Conservation (phyloP, 2,888 invertebrate genomes). For the Rhynchonema sp. region DNA sequence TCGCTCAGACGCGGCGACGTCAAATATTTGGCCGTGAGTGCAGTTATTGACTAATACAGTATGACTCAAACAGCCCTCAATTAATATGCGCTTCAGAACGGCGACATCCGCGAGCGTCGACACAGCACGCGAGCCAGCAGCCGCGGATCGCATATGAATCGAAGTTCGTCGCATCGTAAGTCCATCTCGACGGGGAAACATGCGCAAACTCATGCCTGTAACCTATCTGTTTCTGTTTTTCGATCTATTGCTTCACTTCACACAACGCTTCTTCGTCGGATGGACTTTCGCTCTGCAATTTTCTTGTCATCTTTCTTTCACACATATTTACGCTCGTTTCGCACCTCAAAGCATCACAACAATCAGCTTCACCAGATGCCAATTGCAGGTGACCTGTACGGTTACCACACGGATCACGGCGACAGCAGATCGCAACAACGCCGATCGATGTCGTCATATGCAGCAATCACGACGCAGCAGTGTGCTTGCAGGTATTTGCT, state of each 20-base stretch:
- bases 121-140: background rate
- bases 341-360: too few species aligned
- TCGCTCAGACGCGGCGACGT: conserved; percentile 20
- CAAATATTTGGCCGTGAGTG: conserved; percentile 15
- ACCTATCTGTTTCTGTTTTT: too few species aligned
- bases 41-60: too few species aligned
- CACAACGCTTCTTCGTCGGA: too few species aligned
- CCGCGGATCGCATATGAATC: conserved; percentile 14
- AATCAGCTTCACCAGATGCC: too few species aligned
- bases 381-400: conserved; percentile 17
- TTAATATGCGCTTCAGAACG: conserved; percentile 16
- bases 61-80: too few species aligned
- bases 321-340: too few species aligned
- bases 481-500: background rate
- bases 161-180: conserved; percentile 22
- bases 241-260: background rate
- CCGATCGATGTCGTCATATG: conserved; percentile 8
- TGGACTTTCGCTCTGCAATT: too few species aligned
- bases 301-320: too few species aligned
- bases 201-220: too few species aligned
- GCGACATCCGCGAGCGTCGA: conserved; percentile 12
- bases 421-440: conserved; percentile 9
- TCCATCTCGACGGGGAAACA: too few species aligned
- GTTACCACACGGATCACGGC: conserved; percentile 11
- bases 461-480: background rate